Base-by-base conservation (phyloP, 2,113 vertebrate species). In the Dryoscopus gambensis region DNA sequence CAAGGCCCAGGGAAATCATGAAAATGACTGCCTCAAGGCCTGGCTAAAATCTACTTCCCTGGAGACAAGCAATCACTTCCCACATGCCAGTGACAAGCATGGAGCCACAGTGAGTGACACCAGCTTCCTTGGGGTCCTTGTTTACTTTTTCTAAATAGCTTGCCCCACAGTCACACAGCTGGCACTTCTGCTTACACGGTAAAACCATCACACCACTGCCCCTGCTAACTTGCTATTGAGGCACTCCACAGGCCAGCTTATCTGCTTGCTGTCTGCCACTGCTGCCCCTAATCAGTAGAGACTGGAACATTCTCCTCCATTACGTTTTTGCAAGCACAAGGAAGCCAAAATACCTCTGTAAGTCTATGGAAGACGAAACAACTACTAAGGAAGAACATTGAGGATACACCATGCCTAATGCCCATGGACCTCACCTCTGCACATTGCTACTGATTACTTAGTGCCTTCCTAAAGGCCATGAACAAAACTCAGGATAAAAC, bases 1-100 rank as follows among this genome's bases (percentile, higher is more conserved):
- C 10, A 60, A 13, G 10, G 27, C n/a, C 55, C 40, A 31, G 3
- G 3, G 24, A 46, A 19, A 30, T 42, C 25, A 42, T 0, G 0
- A 31, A 80, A 62, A 42, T 47, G 1, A 31, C 44, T 89, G 63
- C 13, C 46, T 69, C n/a, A 28, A 79, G 9, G 31, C 47, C 53
- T 47, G 47, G 5, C 49, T 82, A 50, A 11, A 15, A n/a, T 69
- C 35, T 21, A 2, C 19, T 57, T 37, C n/a, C 47, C 40, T 39
- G 33, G 22, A 85, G 17, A 44, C 9, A 20, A 33, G 11, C 8
- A 37, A 70, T 25, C 25, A 71, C 18, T 53, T 88, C 14, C 21
- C 15, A 69, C 18, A 5, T 4, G 5, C 15, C 60, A 65, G 4
- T 35, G 37, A 78, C 20, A 52, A 53, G 6, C 37, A 62, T 1